Percentiles rank a stretch among this genome's conserved stretches.
phyloP scores from a whole-genome alignment of 2,797 vertebrate genomes.

The Adelosebastes latens region DNA sequence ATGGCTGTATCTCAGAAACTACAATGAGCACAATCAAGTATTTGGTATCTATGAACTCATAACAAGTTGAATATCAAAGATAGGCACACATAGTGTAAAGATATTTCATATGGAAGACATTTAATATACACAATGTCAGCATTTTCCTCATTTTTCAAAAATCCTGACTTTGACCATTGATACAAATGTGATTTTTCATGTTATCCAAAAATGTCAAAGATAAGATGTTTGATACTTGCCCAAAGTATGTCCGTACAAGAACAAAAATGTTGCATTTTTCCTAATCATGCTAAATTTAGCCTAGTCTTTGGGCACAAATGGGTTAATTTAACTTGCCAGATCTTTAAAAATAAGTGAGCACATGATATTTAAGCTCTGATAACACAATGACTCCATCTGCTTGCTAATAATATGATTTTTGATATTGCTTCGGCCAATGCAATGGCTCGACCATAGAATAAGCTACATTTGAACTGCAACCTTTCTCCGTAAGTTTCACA shows the following conservation, averaged over 20 bases:
- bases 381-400: constrained; percentile 19
- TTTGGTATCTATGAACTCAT: background rate
- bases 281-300: background rate
- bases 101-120: background rate
- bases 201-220: background rate
- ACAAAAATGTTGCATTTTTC: background rate
- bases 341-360: background rate
- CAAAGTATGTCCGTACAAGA: background rate
- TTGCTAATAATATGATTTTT: constrained; percentile 12
- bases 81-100: background rate
- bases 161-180: background rate
- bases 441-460: constrained; percentile 37
- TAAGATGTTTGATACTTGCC: background rate
- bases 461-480: background rate
- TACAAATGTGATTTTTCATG: background rate
- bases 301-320: background rate
- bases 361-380: background rate
- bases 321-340: constrained; percentile 7
- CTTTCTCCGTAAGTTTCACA: background rate
- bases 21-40: background rate
- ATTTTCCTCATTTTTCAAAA: background rate
- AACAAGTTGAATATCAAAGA: background rate
- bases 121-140: background rate
- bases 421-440: background rate
- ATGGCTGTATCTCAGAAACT: background rate